These are phyloP conservation scores for Hemibagrus wyckioides DNA, from an alignment of 2,113 vertebrate genomes.

Conservation along the genomic window DNA sequence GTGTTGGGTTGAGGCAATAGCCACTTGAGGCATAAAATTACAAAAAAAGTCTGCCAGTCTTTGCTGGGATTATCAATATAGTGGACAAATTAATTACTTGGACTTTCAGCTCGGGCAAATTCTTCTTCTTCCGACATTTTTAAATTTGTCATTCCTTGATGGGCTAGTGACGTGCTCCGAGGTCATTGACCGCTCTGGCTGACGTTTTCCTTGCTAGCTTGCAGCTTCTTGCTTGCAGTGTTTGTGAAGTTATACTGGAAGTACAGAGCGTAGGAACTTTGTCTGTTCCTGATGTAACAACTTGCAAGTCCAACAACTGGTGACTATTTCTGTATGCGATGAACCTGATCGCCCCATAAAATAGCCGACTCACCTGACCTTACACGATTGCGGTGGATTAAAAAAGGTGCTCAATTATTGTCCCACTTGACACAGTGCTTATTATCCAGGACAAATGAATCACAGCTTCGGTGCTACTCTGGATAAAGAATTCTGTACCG, in stretches of 20 bases:
- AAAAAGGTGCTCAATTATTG: slow-evolving; percentile 28
- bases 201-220: neutral
- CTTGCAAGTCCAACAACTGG: neutral
- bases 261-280: neutral
- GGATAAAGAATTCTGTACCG: slow-evolving; percentile 17
- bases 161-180: neutral
- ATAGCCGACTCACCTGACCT: slow-evolving; percentile 6
- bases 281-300: neutral
- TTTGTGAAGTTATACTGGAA: neutral
- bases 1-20: neutral
- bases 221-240: neutral
- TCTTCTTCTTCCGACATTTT: neutral
- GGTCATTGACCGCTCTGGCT: neutral
- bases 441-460: slow-evolving; percentile 32
- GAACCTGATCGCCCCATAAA: neutral
- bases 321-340: neutral
- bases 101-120: neutral
- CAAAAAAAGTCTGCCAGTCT: neutral
- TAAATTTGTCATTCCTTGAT: neutral
- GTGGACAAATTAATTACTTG: neutral
- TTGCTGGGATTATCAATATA: neutral
- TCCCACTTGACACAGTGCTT: slow-evolving; percentile 14
- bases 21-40: neutral
- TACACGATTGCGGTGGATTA: neutral
- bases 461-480: neutral